Base-by-base conservation (phyloP, 2,888 invertebrate genomes). In the Pyrrhia umbra region DNA sequence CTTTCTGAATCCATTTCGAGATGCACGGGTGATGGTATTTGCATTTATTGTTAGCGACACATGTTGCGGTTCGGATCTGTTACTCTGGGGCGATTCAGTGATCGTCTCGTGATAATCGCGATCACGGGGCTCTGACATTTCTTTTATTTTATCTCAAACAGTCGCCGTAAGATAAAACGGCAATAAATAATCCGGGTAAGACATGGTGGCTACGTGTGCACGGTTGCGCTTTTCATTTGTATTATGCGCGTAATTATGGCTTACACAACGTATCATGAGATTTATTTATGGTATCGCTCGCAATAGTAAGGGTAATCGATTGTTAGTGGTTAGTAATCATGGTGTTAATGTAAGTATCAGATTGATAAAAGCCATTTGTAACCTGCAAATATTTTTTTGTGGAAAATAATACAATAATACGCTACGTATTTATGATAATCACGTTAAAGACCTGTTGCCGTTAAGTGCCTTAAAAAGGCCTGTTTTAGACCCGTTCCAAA, bases 61-160 rank as follows among this genome's bases (percentile, higher is more conserved):
- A 55, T 57, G 23, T 69, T 50, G 70, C 69, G 68, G 74, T 72
- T 77, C 68, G 74, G 77, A 75, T 79, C 70, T 82, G 83, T 81
- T 84, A 82, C 83, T 80, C 81, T 77, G 88, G 78, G 86, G 88
- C 87, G 88, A 89, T 89, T 87, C 91, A 89, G 87, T 89, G 93
- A 92, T 92, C 88, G 90, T 87, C 86, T 86, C 84, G 88, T 88
- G 93, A 93, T 94, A 93, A 93, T 92, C 93, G 90, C 91, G 92
- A 93, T 92, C 92, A 90, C 88, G 88, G 90, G 85, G 81, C 82
- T 81, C 89, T 90, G 93, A 92, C 90, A 90, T 92, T 93, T 93
- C 91, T 93, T 93, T 93, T 93, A 92, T 93, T 93, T 93, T 92
- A 93, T 93, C 92, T 86, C 89, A 84, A 87, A 89, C 89, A 89